Conservation (phyloP, 30 jellyfish, hydroid and myxozoan genomes). For the Aurelia coerulea region DNA sequence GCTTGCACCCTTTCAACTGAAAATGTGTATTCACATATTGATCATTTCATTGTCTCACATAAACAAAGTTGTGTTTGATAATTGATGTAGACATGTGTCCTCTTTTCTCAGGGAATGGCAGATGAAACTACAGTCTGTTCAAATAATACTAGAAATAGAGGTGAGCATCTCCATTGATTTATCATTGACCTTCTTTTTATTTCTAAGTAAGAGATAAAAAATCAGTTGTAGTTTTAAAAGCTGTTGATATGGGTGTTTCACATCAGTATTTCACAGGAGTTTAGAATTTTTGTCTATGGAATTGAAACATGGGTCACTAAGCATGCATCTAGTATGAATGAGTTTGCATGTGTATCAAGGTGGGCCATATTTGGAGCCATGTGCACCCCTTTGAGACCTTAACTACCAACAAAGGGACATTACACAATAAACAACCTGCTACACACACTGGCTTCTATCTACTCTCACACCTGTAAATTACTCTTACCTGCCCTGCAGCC, state of each 20-base stretch:
- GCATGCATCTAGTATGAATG: no score
- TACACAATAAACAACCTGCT: conserved; percentile 74
- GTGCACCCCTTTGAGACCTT: conserved; percentile 52
- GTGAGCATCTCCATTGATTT: conserved; percentile 14
- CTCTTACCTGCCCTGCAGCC: conserved; percentile 47
- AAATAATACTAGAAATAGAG: conserved; percentile 28
- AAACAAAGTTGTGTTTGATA: neutral
- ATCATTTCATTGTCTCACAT: no score
- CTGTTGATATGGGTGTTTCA: no score
- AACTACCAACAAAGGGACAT: conserved; percentile 68
- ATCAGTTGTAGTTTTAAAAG: no score
- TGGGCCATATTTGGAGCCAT: conserved; percentile 60
- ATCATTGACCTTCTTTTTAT: neutral
- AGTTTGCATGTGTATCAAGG: no score
- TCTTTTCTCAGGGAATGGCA: conserved; percentile 43
- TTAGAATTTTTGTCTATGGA: no score
- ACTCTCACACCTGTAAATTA: conserved; percentile 66
- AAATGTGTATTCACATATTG: no score
- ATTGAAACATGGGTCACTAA: no score
- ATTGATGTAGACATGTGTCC: conserved; percentile 39
- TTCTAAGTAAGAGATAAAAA: no score
- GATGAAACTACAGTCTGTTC: conserved; percentile 57
- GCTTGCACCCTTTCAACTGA: no score
- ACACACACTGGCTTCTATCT: conserved; percentile 30
- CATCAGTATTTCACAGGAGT: no score